These are phyloP conservation scores for Lycia hirtaria DNA, from an alignment of 2,888 invertebrate species.

Conservation along the genomic window DNA sequence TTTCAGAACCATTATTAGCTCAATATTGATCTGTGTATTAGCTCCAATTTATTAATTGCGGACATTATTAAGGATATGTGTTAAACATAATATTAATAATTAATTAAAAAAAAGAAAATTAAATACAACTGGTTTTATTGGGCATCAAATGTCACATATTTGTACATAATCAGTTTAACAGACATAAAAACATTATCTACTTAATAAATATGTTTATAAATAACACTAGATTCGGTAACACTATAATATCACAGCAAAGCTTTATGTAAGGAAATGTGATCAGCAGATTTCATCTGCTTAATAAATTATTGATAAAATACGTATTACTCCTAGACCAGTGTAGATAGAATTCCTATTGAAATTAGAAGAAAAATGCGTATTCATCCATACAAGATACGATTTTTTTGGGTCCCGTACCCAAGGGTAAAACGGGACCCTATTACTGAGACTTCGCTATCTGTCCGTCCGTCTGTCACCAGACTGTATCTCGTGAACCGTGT, in stretches of 20 bases:
- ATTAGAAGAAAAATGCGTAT: too few relatives aligned
- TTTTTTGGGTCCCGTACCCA: too few relatives aligned
- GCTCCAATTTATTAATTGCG: too few relatives aligned
- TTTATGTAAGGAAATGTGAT: slow-evolving; percentile 42
- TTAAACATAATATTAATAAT: background rate
- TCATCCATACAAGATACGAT: too few relatives aligned
- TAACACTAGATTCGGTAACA: slow-evolving; percentile 39
- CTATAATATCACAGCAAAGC: slow-evolving; percentile 65
- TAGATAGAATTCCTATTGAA: slow-evolving; percentile 21
- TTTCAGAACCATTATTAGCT: too few relatives aligned
- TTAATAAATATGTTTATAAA: slow-evolving; percentile 29
- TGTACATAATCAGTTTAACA: slow-evolving; percentile 39
- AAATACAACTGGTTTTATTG: slow-evolving; percentile 26
- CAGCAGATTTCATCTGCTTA: slow-evolving; percentile 38
- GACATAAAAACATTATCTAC: slow-evolving; percentile 38
- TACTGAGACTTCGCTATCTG: too few relatives aligned
- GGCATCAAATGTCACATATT: slow-evolving; percentile 22
- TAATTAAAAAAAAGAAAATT: slow-evolving; percentile 7
- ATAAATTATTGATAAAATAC: slow-evolving; percentile 11
- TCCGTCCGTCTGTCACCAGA: too few relatives aligned
- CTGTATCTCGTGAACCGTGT: too few relatives aligned
- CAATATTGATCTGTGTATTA: too few relatives aligned
- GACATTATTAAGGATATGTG: too few relatives aligned
- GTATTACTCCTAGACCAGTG: slow-evolving; percentile 26
- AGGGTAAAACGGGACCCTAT: too few relatives aligned